Percentiles rank a stretch among this genome's conserved stretches.
phyloP scores from a whole-genome alignment of 2,888 invertebrate species.

The Pterobdella sp. region DNA sequence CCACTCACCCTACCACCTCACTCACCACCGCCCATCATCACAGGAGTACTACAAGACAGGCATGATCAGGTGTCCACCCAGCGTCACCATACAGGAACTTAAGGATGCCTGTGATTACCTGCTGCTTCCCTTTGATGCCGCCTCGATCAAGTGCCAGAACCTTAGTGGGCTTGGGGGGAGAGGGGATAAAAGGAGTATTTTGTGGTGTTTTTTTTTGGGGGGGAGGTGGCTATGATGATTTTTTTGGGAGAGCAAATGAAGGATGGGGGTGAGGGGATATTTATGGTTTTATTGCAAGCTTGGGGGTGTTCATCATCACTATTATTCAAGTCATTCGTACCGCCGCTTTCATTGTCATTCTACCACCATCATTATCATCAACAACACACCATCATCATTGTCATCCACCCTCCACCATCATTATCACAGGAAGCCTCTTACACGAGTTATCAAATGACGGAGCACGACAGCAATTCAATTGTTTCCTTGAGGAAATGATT shows the following conservation, averaged over 20 bases:
- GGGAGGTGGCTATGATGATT: neutral
- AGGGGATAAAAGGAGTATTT: neutral
- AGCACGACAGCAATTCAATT: constrained; percentile 91
- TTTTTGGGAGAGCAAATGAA: neutral
- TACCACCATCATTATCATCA: neutral
- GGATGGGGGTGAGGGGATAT: neutral
- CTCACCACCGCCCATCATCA: neutral
- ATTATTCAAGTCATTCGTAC: neutral
- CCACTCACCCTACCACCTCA: neutral
- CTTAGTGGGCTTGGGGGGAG: constrained; percentile 66
- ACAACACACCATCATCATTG: no score
- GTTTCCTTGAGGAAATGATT: constrained; percentile 88
- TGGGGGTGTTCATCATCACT: neutral
- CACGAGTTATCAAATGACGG: constrained; percentile 98
- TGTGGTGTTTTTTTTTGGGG: neutral
- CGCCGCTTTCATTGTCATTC: neutral
- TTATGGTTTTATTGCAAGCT: neutral
- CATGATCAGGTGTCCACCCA: constrained; percentile 84
- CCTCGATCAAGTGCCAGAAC: constrained; percentile 77
- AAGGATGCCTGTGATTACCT: constrained; percentile 97
- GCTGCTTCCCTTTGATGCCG: constrained; percentile 91
- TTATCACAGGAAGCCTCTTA: constrained; percentile 66
- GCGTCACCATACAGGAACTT: constrained; percentile 88
- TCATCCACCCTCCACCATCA: neutral
- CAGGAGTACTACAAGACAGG: constrained; percentile 84